Evolutionary conservation across 2,113 vertebrate species (phyloP), one percentile per base, ranked within the genome.

Genomic region (Macroglossus sobrinus): DNA sequence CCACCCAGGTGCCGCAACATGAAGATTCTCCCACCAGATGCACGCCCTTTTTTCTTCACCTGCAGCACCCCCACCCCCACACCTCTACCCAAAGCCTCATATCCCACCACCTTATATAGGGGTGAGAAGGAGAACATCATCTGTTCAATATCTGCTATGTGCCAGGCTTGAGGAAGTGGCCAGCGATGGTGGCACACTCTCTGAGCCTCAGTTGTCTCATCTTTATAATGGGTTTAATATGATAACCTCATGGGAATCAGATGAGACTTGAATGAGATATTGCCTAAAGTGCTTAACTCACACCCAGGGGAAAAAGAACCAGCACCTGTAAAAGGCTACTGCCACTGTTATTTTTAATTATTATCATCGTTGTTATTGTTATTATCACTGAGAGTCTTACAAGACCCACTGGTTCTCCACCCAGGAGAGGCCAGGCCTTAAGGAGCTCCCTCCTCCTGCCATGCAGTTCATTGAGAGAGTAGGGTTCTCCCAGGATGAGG

Each of bases 41-140:
- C 86, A 3, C 72, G 7, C 26, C 19, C 11, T 6, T 3, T 3
- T 21, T 7, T 13, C 12, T 8, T 15, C 10, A 16, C 12, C 9
- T 2, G 53, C 43, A 2, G 82, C 21, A 19, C 50, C 11, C 4
- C 15, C 43, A 33, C 43, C 26, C 4, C 0, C 16, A 4, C 15
- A 2, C 45, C 15, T 7, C 45, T 11, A 30, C 45, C 35, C 19
- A 4, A 7, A 0, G 47, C 16, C 30, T 13, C 84, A 0, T 0
- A 47, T n/a, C 71, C 43, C 81, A 10, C n/a, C 22, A 9, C 15
- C 22, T 3, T 10, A 1, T 11, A 0, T 0, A 10, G 28, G 57
- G 14, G 22, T 0, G 71, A 30, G 43, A 30, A 38, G 63, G 21
- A 2, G 68, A 47, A 47, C n/a, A 0, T 28, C 22, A 2, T 22